Base-by-base conservation (phyloP, 2,888 invertebrate species). In the Cantharis rustica region DNA sequence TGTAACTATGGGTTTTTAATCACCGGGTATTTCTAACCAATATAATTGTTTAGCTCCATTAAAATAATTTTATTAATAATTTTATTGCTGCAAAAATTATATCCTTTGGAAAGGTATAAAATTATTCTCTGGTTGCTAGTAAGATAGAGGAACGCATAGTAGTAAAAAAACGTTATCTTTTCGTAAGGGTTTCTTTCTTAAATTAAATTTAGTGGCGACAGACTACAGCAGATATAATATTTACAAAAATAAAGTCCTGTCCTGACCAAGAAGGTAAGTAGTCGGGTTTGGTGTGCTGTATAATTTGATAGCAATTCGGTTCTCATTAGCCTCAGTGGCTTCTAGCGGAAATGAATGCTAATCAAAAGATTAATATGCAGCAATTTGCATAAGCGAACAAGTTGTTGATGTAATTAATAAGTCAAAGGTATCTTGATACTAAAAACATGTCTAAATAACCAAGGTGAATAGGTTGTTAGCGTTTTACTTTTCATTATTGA, bases 391-490 rank as follows among this genome's bases (percentile, higher is more conserved):
- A 79, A 81, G 78, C 79, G 78, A 75, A 76, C 79, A 72, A 79
- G 78, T 79, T 81, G 81, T 79, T 81, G 80, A 81, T 75, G 78
- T 81, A 79, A 81, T 81, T 80, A 81, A 80, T 79, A 81, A 81
- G 80, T 80, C 75, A 72, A 75, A 79, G 77, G 76, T 77, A 77
- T 79, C 76, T 79, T 64, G 74, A 72, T 78, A 76, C 74, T 73
- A 75, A 76, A 79, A 79, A 74, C 76, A 76, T 72, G 77, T 66
- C 75, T 68, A 73, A 74, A 79, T 79, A 75, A 75, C 72, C 74
- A 77, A 75, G 69, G 73, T 75, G 75, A 80, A 80, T 80, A 77
- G 76, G 79, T 80, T 77, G 79, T 80, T 77, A 79, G 72, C 73
- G 73, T 69, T 72, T 76, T 72, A 75, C 63, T 72, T 61, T 71